Evolutionary conservation across 2,888 invertebrate genomes (phyloP), one percentile per base, ranked within the genome.

Genomic region (Tachina grossa): DNA sequence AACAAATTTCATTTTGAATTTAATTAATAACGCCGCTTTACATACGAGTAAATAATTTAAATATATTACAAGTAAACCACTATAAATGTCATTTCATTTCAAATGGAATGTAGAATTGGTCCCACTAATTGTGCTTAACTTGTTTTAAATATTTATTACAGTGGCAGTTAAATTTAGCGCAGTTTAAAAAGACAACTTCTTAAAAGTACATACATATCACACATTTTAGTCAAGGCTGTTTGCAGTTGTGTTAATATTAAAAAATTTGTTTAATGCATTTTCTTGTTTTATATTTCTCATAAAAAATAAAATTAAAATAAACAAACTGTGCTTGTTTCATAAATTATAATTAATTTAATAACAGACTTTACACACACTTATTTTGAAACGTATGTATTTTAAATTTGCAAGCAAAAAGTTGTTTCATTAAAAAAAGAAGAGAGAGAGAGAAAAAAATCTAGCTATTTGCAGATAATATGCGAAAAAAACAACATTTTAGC

Each of bases 181-280:
- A 45, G 22, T 41, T 47, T 39, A 43, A 59, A 43, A 43, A 59
- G 43, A 39, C 31, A 14, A 22, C 41, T 47, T 49, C 22, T 49
- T 77, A n/a, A 43, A 63, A 53, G 31, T 71, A n/a, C n/a, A n/a
- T n/a, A n/a, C n/a, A n/a, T n/a, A 41, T 65, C 47, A 13, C 22
- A 65, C 45, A 79, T 39, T 61, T 72, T 72, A 55, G 51, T 69
- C 81, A 81, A 81, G 81, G 81, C 81, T 69, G 66, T 75, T 63
- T 39, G 22, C 10, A 45, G 22, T 31, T 55, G 51, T 31, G 51
- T 31, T 65, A 16, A 31, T 53, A 51, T n/a, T 53, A 53, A 45
- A 4, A 41, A 31, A 14, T 14, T 2, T 19, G 1, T 4, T 22
- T 13, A 6, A 31, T 57, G 2, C 22, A 57, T 65, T 49, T 75